These are phyloP conservation scores for Parnassius glacialis DNA, from an alignment of 2,888 invertebrate species.

Conservation along the genomic window DNA sequence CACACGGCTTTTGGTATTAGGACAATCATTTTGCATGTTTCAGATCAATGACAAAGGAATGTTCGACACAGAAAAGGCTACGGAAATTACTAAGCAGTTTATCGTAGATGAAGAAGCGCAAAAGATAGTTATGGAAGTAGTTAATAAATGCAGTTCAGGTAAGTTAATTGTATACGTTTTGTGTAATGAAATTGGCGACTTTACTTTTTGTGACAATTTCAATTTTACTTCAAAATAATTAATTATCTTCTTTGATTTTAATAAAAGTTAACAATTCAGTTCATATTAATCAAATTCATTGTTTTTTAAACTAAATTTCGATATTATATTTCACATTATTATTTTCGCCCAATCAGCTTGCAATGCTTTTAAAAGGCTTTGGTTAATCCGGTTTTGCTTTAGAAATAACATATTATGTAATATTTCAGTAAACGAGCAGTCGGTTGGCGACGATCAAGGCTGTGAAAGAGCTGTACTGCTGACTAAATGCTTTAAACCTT, in stretches of 20 bases:
- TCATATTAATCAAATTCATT: no score
- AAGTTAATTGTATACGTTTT: not conserved
- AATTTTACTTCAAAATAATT: no score
- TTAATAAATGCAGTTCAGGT: conserved; percentile 45
- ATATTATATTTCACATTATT: no score
- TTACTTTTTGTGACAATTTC: no score
- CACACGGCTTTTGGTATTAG: no score
- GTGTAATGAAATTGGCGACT: no score
- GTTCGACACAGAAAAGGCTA: conserved; percentile 39
- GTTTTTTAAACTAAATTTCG: no score
- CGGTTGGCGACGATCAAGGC: conserved; percentile 47
- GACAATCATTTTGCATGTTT: conserved; percentile 21
- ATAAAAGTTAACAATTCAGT: no score
- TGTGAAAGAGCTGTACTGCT: conserved; percentile 50
- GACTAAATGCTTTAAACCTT: conserved; percentile 41
- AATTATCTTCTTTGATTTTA: no score
- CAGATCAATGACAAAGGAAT: conserved; percentile 51
- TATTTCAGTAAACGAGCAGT: conserved; percentile 50
- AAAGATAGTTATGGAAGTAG: conserved; percentile 34
- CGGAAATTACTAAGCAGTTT: conserved; percentile 36
- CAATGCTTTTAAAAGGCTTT: no score
- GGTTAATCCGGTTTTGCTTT: no score
- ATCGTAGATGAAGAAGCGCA: conserved; percentile 40
- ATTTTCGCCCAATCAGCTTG: no score
- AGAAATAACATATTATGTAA: not conserved